A percentile compares a stretch with the other conserved stretches of the same genome.
phyloP scores from a whole-genome alignment of 2,797 vertebrate species.

The Mormyrus hasselquistii region DNA sequence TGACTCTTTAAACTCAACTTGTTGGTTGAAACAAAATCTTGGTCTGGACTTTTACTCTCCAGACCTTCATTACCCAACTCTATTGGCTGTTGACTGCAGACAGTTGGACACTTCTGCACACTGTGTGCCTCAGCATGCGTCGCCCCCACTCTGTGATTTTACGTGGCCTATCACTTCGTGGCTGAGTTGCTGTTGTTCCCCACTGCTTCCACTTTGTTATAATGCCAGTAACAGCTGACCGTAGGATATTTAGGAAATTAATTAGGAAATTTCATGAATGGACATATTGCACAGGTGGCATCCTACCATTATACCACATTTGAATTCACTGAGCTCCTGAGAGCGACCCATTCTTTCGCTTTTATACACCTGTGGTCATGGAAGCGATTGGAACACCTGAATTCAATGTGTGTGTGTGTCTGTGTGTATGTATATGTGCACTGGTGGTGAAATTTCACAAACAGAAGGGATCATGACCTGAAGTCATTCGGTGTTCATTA shows the following conservation, averaged over 20 bases:
- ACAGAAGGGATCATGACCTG: not conserved
- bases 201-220: not conserved
- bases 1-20: not conserved
- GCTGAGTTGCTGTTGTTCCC: not conserved
- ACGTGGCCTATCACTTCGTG: too few species aligned
- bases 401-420: too few species aligned
- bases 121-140: not conserved
- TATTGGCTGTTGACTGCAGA: not conserved
- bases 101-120: not conserved
- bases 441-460: not conserved
- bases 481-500: not conserved
- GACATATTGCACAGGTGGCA: not conserved
- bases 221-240: not conserved
- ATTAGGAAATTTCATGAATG: not conserved
- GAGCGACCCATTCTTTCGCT: too few species aligned
- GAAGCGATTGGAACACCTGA: too few species aligned
- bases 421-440: not conserved
- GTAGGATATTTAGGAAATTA: not conserved
- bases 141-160: too few species aligned
- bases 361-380: too few species aligned
- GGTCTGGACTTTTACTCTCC: not conserved
- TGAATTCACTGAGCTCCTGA: too few species aligned
- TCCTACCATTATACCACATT: too few species aligned
- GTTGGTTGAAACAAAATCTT: not conserved
- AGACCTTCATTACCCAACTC: not conserved